Evolutionary conservation across 2,113 vertebrate genomes (phyloP).

Genomic region (Bambusicola thoracicus): DNA sequence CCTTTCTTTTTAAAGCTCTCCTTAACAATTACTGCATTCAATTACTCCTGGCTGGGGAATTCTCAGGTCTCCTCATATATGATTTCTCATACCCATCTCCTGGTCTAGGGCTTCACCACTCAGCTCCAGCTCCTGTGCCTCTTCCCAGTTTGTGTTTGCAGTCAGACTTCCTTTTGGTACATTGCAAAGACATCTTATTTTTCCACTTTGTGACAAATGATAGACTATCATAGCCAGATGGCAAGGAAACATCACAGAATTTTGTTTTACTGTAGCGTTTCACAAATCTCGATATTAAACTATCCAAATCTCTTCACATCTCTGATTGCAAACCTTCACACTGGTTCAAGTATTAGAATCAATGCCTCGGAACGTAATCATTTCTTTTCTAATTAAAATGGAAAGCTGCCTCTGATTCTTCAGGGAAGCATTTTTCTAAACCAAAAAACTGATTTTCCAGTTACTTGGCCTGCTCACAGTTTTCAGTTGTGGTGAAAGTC

Average conservation of each 20-base stretch:
- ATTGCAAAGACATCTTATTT: conserved; percentile 45
- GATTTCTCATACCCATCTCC: conserved; percentile 52
- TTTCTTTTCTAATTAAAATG: conserved; percentile 76
- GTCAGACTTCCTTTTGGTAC: conserved; percentile 30
- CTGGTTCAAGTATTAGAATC: conserved; percentile 45
- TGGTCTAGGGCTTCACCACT: conserved; percentile 25
- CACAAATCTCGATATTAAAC: conserved; percentile 28
- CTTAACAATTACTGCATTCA: conserved; percentile 44
- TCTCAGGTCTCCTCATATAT: conserved; percentile 28
- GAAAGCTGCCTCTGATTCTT: conserved; percentile 74
- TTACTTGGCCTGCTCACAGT: conserved; percentile 73
- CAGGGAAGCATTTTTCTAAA: conserved; percentile 77
- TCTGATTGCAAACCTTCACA: conserved; percentile 53
- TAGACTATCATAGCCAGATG: conserved; percentile 58
- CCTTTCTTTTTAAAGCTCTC: conserved; percentile 44
- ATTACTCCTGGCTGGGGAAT: neutral
- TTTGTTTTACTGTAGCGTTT: neutral
- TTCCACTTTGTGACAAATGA: conserved; percentile 68
- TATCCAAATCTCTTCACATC: conserved; percentile 39
- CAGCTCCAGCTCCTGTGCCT: neutral
- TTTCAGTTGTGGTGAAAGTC: conserved; percentile 79
- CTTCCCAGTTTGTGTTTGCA: conserved; percentile 23
- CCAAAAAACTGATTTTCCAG: conserved; percentile 78
- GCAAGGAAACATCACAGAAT: conserved; percentile 43
- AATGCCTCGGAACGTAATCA: conserved; percentile 57